These are phyloP conservation scores for Gopherus evgoodei DNA, from an alignment of 2,113 vertebrate species.

Conservation along the genomic window DNA sequence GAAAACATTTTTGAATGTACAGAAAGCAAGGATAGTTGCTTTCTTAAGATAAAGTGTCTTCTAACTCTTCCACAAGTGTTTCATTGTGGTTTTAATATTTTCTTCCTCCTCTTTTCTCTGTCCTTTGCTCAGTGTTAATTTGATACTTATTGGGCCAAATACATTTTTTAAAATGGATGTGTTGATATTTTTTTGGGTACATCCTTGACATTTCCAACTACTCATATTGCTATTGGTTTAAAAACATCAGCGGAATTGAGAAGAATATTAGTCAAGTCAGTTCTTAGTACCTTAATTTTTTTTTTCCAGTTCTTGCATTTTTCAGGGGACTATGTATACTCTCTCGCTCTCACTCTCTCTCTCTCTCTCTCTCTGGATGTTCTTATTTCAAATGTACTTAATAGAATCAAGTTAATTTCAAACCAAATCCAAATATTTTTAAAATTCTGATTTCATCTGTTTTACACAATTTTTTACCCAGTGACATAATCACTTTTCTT, in stretches of 20 bases:
- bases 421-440: neutral
- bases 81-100: neutral
- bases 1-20: neutral
- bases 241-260: neutral
- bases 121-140: neutral
- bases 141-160: neutral
- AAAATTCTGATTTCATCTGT: neutral
- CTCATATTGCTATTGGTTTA: rapidly evolving
- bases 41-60: neutral
- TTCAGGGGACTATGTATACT: neutral
- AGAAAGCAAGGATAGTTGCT: neutral
- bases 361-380: neutral
- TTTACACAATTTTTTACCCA: constrained; percentile 8
- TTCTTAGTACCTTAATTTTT: rapidly evolving
- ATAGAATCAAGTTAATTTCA: neutral
- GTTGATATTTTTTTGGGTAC: rapidly evolving
- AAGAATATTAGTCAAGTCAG: neutral
- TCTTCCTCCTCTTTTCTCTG: rapidly evolving
- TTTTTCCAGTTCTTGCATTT: neutral
- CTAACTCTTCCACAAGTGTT: neutral
- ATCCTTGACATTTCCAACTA: neutral
- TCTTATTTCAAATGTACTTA: neutral
- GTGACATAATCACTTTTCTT: neutral
- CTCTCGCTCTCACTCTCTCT: neutral
- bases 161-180: neutral